Base-by-base conservation (phyloP, 2,888 invertebrate genomes). In the Platycheirus rosarum region DNA sequence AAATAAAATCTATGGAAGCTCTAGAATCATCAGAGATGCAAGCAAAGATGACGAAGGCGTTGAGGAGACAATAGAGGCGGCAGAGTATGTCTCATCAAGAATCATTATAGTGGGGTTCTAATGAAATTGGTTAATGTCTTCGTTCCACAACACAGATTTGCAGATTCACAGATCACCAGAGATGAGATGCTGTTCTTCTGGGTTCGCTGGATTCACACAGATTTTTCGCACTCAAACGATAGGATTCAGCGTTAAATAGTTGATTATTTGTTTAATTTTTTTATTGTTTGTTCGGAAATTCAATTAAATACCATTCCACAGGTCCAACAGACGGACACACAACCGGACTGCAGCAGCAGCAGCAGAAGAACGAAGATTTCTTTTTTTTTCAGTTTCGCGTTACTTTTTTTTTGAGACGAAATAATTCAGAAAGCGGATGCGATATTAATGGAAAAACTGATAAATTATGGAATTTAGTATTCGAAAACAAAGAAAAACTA, bases 291-390 rank as follows among this genome's bases (percentile, higher is more conserved):
- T 57, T 40, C 1, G 40, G 14, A 60, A 60, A 60, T 44, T 42
- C 2, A 40, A 60, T 49, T 13, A 46, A 73, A 82, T 73, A 71
- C 55, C 71, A 82, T 63, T 57, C 57, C 57, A 57, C 57, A 82
- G 80, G 80, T 77, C 66, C 71, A 82, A 57, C 2, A 11, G 23
- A 60, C 4, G 60, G 42, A 42, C 57, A 42, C 42, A 60, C 71
- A 71, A 82, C 82, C 76, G 82, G 62, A 82, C 82, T 76, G 71
- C 82, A 70, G 77, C 32, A 77, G 82, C 53, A 82, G 82, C 76
- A 82, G 76, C 40, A 55, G 37, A 53, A 23, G 14, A 23, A 11
- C 37, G 40, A 23, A 57, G 40, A 57, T 57, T 70, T 60, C 40
- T 55, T n/a, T 8, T 46, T 48, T 49, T 26, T 57, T 42, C 23